Evolutionary conservation across 2,888 invertebrate species (phyloP).

Genomic region (Lepidocyrtinus sp.): DNA sequence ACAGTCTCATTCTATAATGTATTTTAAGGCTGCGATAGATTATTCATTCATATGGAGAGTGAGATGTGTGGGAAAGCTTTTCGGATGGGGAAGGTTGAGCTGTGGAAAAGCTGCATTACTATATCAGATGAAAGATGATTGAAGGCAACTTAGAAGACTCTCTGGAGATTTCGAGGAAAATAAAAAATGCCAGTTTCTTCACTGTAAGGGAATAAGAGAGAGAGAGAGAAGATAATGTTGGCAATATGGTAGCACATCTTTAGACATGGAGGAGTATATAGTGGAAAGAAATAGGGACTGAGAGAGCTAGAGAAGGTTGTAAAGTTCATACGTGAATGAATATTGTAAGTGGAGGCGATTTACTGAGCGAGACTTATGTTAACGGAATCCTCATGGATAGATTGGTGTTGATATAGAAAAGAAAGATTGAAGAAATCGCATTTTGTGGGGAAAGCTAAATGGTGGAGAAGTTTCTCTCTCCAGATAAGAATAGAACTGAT

Average conservation of each 20-base stretch:
- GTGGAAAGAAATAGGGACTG: too few species aligned
- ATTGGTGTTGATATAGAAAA: background rate
- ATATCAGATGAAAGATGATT: slow-evolving; percentile 56
- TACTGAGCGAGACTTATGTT: background rate
- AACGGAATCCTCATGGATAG: background rate
- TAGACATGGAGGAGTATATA: background rate
- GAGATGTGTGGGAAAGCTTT: background rate
- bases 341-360: background rate
- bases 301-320: too few species aligned
- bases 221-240: background rate
- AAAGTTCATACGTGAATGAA: too few species aligned
- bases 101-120: too few species aligned
- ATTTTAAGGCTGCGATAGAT: too few species aligned
- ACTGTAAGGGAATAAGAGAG: slow-evolving; percentile 12
- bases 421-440: background rate
- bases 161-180: slow-evolving; percentile 29
- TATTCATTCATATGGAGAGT: too few species aligned
- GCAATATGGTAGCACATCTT: background rate
- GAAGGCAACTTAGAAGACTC: slow-evolving; percentile 43
- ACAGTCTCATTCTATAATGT: too few species aligned
- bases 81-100: too few species aligned
- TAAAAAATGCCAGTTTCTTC: slow-evolving; percentile 23
- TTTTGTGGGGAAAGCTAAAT: background rate
- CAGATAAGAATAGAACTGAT: background rate
- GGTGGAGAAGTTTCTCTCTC: background rate